phyloP scores from a whole-genome alignment of 2,888 invertebrate genomes.

The Tetramorium bicarinatum region DNA sequence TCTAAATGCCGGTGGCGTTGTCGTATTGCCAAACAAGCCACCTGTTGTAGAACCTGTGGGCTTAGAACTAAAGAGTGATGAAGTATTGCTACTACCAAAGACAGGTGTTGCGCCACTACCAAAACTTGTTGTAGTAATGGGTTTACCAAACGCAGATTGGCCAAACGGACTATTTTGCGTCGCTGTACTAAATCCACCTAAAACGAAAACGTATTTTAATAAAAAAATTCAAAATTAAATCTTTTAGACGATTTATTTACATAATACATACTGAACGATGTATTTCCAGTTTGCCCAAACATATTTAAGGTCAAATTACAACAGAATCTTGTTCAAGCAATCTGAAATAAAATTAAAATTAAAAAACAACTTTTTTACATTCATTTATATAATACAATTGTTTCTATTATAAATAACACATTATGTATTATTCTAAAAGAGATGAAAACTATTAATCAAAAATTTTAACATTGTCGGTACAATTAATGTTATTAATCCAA shows the following conservation, averaged over 20 bases:
- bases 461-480: neutral
- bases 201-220: conserved; percentile 39
- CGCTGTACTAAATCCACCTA: conserved; percentile 87
- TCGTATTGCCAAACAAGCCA: conserved; percentile 90
- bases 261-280: conserved; percentile 85
- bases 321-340: neutral
- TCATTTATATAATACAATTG: neutral
- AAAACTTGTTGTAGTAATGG: conserved; percentile 89
- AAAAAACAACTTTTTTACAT: neutral
- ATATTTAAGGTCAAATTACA: conserved; percentile 67
- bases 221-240: neutral
- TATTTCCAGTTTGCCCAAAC: conserved; percentile 84
- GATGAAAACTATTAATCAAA: neutral
- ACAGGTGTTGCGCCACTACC: conserved; percentile 89
- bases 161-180: conserved; percentile 87
- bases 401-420: neutral
- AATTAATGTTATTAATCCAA: neutral
- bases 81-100: conserved; percentile 89
- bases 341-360: conserved; percentile 22
- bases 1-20: conserved; percentile 90
- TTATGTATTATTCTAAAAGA: neutral
- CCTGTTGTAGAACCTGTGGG: conserved; percentile 86
- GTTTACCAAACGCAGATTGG: conserved; percentile 88
- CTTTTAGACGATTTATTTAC: neutral
- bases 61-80: conserved; percentile 88